A percentile compares a stretch with the other conserved stretches of the same genome.
phyloP scores from a whole-genome alignment of 1,140 invertebrate species.

The Hypothenemus hampei region DNA sequence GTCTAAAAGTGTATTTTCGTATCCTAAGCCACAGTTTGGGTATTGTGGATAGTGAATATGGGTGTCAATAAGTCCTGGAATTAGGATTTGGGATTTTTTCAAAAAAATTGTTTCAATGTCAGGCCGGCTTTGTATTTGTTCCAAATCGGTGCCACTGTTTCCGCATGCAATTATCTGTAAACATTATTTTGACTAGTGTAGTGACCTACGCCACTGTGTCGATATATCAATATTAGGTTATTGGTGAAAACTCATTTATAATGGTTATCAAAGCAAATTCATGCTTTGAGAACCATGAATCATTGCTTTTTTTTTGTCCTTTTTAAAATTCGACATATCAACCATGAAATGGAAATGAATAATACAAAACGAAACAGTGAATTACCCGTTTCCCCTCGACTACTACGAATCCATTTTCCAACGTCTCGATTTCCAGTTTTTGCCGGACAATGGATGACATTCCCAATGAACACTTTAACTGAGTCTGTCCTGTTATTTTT shows the following conservation, averaged over 20 bases:
- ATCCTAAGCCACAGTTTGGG: constrained; percentile 74
- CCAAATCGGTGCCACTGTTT: background rate
- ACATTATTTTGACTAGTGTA: background rate
- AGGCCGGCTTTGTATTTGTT: constrained; percentile 26
- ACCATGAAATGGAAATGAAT: no score
- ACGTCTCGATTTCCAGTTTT: constrained; percentile 38
- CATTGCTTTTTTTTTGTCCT: no score
- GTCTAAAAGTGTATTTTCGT: constrained; percentile 72
- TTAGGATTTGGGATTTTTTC: constrained; percentile 62
- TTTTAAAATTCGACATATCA: no score
- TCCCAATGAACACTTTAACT: constrained; percentile 32
- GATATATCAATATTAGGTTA: no score
- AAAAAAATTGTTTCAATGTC: constrained; percentile 39
- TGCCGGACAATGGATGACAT: constrained; percentile 38
- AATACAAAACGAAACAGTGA: no score
- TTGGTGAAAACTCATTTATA: no score
- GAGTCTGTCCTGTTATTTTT: background rate
- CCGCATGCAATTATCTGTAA: constrained; percentile 29
- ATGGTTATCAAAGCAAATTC: no score
- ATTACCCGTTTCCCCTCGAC: constrained; percentile 47
- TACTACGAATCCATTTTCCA: constrained; percentile 47
- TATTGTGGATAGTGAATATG: constrained; percentile 88
- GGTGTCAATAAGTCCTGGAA: constrained; percentile 84
- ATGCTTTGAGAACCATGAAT: no score
- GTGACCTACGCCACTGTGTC: no score